phyloP scores from a whole-genome alignment of 2,113 vertebrate species.

The Phaethornis superciliosus region DNA sequence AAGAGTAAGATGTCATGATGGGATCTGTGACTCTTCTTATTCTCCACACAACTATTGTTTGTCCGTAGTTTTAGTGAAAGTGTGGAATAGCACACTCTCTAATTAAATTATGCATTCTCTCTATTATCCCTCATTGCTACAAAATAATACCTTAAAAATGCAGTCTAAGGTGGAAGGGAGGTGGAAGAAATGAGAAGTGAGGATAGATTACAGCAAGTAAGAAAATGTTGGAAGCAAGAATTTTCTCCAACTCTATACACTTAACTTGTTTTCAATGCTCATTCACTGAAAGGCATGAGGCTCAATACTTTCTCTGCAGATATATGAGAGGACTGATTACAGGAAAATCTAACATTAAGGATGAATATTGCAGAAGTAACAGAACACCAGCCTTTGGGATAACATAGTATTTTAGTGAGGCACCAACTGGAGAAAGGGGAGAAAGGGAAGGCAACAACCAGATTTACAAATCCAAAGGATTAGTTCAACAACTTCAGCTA shows the following conservation, averaged over 20 bases:
- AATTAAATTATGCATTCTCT: conserved; percentile 66
- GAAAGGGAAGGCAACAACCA: not conserved
- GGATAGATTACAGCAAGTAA: not conserved
- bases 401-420: not conserved
- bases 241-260: conserved; percentile 20
- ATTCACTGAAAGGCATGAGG: not conserved
- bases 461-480: not conserved
- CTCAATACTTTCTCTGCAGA: not conserved
- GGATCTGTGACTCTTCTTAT: conserved; percentile 66
- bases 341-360: not conserved
- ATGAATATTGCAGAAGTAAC: not conserved
- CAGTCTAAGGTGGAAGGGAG: conserved; percentile 30
- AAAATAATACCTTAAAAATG: conserved; percentile 61
- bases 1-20: conserved; percentile 62
- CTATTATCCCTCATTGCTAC: conserved; percentile 64
- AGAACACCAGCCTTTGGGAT: not conserved
- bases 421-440: fast-evolving
- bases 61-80: conserved; percentile 68
- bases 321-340: not conserved
- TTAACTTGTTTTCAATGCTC: not conserved
- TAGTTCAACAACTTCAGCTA: not conserved
- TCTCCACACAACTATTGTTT: conserved; percentile 57
- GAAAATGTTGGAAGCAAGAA: not conserved
- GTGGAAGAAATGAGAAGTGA: conserved; percentile 4
- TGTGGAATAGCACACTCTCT: conserved; percentile 35